A percentile compares a stretch with the other conserved stretches of the same genome.
Evolutionary conservation across 2,888 invertebrate species (phyloP).

Genomic region (Amiota communis): DNA sequence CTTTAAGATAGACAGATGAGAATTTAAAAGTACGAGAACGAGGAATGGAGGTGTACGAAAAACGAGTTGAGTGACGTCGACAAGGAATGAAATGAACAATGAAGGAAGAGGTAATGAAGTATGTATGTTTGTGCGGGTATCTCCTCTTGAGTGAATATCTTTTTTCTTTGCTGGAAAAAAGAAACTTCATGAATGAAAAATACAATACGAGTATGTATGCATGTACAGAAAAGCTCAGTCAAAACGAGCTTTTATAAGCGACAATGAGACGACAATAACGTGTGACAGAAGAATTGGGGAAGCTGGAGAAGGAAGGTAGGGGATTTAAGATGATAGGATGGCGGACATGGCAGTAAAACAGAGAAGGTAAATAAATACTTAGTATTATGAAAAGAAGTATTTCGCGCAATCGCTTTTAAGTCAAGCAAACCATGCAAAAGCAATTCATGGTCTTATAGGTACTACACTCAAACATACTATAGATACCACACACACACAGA

Average conservation of each 20-base stretch:
- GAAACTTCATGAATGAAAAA: constrained; percentile 53
- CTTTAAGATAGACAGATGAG: constrained; percentile 47
- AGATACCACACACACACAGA: constrained; percentile 2
- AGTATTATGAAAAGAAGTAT: constrained; percentile 9
- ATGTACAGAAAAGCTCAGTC: constrained; percentile 25
- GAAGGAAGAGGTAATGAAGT: not conserved
- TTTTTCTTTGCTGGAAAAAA: not conserved
- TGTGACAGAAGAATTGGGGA: constrained; percentile 18
- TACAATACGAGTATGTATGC: too few species aligned
- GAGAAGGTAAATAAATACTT: too few species aligned
- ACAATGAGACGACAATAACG: constrained; percentile 19
- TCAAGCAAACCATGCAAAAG: not conserved
- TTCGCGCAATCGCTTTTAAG: constrained; percentile 4
- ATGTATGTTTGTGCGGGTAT: not conserved
- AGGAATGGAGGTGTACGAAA: too few species aligned
- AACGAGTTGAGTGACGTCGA: too few species aligned
- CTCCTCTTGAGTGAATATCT: not conserved
- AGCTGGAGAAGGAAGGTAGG: not conserved
- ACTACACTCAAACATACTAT: constrained; percentile 3
- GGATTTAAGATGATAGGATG: too few species aligned
- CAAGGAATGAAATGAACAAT: too few species aligned
- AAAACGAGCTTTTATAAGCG: constrained; percentile 39
- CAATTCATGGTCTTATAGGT: not conserved
- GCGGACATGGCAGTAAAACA: too few species aligned
- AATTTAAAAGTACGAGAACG: too few species aligned